phyloP scores from a whole-genome alignment of 2,113 vertebrate genomes.

The Lontra canadensis region DNA sequence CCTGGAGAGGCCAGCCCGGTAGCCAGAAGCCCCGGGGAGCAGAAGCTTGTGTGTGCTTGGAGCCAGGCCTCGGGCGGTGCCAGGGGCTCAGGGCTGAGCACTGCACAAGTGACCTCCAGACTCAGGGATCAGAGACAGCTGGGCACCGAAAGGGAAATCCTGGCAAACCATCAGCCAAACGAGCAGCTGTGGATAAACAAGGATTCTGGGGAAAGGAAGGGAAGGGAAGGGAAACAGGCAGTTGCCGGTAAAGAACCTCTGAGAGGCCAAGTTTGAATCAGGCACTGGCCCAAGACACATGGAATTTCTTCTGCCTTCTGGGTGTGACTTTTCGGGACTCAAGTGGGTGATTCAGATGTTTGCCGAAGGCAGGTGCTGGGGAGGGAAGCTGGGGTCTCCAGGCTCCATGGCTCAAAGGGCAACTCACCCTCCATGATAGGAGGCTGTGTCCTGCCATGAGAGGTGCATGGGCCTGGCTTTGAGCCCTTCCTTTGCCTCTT shows the following conservation, averaged over 20 bases:
- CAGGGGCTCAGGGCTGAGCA: neutral
- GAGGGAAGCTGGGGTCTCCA: neutral
- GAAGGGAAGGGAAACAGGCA: neutral
- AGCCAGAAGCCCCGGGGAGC: neutral
- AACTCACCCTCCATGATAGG: neutral
- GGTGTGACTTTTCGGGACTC: neutral
- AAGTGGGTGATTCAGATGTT: neutral
- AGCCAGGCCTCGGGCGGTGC: neutral
- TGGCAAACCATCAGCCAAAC: neutral
- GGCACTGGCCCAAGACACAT: neutral
- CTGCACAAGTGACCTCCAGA: neutral
- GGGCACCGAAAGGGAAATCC: neutral
- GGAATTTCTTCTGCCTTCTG: neutral
- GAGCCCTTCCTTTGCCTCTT: neutral
- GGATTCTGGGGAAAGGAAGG: neutral
- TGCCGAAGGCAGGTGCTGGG: neutral
- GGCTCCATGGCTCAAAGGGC: neutral
- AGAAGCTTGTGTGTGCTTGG: neutral
- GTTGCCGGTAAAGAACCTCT: fast-evolving
- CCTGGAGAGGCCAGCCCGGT: neutral
- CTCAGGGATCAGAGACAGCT: neutral
- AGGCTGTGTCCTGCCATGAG: neutral
- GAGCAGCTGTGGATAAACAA: neutral
- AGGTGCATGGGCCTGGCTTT: fast-evolving
- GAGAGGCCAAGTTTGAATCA: neutral